Conservation (phyloP, 2,888 invertebrate genomes). For the Drosophila prolongata region DNA sequence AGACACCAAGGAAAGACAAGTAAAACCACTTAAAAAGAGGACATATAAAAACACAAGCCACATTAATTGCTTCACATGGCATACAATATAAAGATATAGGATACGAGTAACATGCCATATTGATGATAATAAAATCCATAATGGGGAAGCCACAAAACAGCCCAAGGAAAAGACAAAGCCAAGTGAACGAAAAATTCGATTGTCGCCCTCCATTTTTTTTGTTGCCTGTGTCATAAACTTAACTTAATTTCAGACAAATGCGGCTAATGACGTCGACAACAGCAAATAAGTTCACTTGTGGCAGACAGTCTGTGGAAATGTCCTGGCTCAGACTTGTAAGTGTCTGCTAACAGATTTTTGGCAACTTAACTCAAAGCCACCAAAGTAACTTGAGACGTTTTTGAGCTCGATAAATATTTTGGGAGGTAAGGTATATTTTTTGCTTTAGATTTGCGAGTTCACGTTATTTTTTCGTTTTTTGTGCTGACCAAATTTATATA, state of each 20-base stretch:
- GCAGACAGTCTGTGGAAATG: conserved; percentile 21
- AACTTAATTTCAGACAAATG: conserved; percentile 76
- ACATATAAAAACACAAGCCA: conserved; percentile 66
- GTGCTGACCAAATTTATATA: too few species aligned
- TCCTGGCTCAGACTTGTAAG: conserved; percentile 34
- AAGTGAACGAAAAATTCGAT: conserved; percentile 40
- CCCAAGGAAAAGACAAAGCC: conserved; percentile 22
- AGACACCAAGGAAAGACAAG: conserved; percentile 20
- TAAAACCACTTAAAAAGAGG: conserved; percentile 64
- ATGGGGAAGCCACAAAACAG: conserved; percentile 46
- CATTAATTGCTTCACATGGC: conserved; percentile 73
- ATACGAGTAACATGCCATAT: conserved; percentile 67
- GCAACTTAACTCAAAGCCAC: conserved; percentile 35
- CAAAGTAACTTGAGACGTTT: conserved; percentile 32
- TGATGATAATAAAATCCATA: conserved; percentile 80
- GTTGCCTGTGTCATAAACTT: conserved; percentile 66
- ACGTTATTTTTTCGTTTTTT: too few species aligned
- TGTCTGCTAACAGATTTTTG: conserved; percentile 36
- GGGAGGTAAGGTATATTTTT: background rate
- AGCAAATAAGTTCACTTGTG: conserved; percentile 42
- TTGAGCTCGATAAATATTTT: background rate
- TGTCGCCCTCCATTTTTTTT: conserved; percentile 23
- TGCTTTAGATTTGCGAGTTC: too few species aligned
- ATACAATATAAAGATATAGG: conserved; percentile 46
- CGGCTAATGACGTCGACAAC: conserved; percentile 76